Percentiles rank a stretch among this genome's conserved stretches.
Evolutionary conservation across 2,888 invertebrate species (phyloP).

Genomic region (Caenorhabditis sp.): DNA sequence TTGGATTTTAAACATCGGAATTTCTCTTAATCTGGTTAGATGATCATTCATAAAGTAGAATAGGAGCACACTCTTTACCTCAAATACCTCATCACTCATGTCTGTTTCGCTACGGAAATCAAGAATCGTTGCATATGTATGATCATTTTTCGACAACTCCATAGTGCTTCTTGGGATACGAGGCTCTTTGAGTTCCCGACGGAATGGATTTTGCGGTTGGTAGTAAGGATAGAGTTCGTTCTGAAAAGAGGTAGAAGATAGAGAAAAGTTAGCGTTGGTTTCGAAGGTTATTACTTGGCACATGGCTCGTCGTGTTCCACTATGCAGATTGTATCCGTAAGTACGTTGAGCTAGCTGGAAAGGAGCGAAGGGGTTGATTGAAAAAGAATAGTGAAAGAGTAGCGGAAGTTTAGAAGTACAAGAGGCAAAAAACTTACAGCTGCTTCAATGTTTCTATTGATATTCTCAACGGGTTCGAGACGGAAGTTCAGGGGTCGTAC

Average conservation of each 20-base stretch:
- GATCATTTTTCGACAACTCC: slow-evolving; percentile 30
- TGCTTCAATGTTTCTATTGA: slow-evolving; percentile 49
- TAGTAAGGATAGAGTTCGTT: slow-evolving; percentile 49
- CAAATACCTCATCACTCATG: slow-evolving; percentile 58
- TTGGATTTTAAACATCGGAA: too few species aligned
- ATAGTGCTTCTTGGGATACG: slow-evolving; percentile 1
- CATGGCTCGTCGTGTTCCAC: slow-evolving; percentile 28
- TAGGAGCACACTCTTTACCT: slow-evolving; percentile 48
- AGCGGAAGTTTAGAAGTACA: background rate
- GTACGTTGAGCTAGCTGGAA: slow-evolving; percentile 53
- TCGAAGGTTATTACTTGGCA: slow-evolving; percentile 46
- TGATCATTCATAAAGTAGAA: background rate
- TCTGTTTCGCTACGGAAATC: slow-evolving; percentile 46
- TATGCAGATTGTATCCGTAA: slow-evolving; percentile 48
- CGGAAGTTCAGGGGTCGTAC: slow-evolving; percentile 43
- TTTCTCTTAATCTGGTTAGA: too few species aligned
- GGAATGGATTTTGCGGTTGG: slow-evolving; percentile 15
- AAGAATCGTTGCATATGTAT: slow-evolving; percentile 55
- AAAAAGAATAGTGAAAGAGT: slow-evolving; percentile 6
- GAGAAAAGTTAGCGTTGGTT: slow-evolving; percentile 41
- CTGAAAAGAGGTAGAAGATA: slow-evolving; percentile 49
- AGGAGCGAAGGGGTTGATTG: slow-evolving; percentile 20
- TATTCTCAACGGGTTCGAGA: slow-evolving; percentile 36
- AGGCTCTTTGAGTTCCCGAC: slow-evolving; percentile 16
- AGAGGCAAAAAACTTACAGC: slow-evolving; percentile 47